Evolutionary conservation across 2,888 invertebrate genomes (phyloP), one percentile per base, ranked within the genome.

Genomic region (Tetramorium bicarinatum): DNA sequence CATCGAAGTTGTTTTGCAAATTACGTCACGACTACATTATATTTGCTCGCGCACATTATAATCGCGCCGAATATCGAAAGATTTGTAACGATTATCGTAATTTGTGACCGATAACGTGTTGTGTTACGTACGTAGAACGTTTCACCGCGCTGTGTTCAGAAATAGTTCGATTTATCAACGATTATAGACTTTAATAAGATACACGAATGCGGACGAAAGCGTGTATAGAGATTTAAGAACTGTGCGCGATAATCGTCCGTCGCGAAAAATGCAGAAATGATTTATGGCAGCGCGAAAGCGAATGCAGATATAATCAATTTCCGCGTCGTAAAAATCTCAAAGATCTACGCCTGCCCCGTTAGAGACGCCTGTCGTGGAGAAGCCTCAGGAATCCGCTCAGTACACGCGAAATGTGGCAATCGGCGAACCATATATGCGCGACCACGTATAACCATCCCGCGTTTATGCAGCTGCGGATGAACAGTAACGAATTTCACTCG

Each of bases 401-500:
- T 88, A 86, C 90, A 88, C 87, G 89, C 91, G 87, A 92, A 92
- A 93, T 93, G 94, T 95, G 94, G 94, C 93, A 94, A 91, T 90
- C 93, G 56, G 87, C 93, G 67, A 93, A 93, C 89, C 89, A 18
- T 18, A 18, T 94, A 81, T 93, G 93, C 91, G 90, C 66, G 29
- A 29, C 90, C 87, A 84, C 93, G 86, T 93, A 92, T 89, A 93
- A 93, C 88, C 93, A 94, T 84, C 93, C 94, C 85, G 93, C 94
- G 82, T 90, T 94, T 75, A 92, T 94, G 92, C 94, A 94, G 86
- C 91, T 94, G 74, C 93, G 92, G 84, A 89, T 93, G 87, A 94
- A 91, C 92, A 94, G 92, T 94, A 94, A 95, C 93, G 93, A 95
- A 93, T 93, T 94, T 92, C 94, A 95, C 94, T 93, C 94, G 92